phyloP scores from a whole-genome alignment of 2,797 vertebrate species.

The Loriculus beryllinus region DNA sequence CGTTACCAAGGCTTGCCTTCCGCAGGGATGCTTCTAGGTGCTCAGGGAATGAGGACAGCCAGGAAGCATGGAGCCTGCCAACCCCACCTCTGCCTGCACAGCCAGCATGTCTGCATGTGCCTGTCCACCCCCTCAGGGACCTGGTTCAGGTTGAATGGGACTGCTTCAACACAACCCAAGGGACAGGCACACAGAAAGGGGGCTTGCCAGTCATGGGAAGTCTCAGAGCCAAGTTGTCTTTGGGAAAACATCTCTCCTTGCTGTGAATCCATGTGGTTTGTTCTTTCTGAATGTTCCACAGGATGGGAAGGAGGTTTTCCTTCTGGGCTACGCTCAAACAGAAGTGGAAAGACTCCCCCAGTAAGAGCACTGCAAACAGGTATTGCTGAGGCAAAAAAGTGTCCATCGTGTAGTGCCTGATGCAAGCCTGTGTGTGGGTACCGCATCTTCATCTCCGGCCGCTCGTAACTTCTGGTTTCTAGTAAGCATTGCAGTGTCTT shows the following conservation, averaged over 20 bases:
- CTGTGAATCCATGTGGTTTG: background rate
- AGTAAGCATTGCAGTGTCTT: background rate
- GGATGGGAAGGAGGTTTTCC: background rate
- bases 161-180: accelerated
- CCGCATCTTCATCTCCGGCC: background rate
- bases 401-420: background rate
- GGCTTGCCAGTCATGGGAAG: background rate
- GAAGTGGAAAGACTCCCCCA: background rate
- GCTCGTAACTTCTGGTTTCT: background rate
- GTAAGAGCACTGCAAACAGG: background rate
- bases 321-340: background rate
- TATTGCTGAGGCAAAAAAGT: background rate
- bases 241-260: background rate
- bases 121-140: background rate
- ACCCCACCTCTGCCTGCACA: background rate
- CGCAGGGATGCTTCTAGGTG: background rate
- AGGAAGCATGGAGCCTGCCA: background rate
- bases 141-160: background rate
- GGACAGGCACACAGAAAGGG: background rate
- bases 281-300: background rate
- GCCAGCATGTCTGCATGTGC: accelerated
- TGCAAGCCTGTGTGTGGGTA: background rate
- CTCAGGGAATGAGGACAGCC: background rate
- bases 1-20: background rate
- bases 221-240: background rate